phyloP scores from a whole-genome alignment of 2,113 vertebrate genomes.

The Pica pica region DNA sequence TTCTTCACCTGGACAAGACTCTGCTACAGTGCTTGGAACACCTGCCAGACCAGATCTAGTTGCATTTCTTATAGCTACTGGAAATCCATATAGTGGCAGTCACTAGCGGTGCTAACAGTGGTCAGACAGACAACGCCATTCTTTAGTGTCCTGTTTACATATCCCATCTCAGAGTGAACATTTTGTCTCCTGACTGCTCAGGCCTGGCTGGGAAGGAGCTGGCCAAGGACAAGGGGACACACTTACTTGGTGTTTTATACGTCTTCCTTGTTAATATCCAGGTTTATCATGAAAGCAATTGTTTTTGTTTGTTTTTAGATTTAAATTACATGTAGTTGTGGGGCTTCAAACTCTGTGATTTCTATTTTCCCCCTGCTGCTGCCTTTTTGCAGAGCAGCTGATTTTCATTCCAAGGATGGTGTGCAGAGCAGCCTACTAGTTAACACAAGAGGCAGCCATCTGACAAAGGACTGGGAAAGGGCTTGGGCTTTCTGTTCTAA shows the following conservation, averaged over 20 bases:
- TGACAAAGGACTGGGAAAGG: conserved; percentile 25
- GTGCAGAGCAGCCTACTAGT: not conserved
- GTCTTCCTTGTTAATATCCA: not conserved
- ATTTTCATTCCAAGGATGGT: not conserved
- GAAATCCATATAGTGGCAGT: not conserved
- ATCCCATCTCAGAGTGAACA: not conserved
- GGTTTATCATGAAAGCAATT: not conserved
- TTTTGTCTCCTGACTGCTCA: not conserved
- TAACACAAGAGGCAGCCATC: not conserved
- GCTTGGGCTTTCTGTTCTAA: not conserved
- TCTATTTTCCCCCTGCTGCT: not conserved
- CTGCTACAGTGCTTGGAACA: not conserved
- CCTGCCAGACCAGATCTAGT: not conserved
- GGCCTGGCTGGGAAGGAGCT: not conserved
- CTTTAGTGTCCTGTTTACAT: not conserved
- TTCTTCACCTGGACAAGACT: not conserved
- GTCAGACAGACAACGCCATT: not conserved
- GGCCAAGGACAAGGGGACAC: not conserved
- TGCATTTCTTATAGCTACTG: not conserved
- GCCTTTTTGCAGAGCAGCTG: not conserved
- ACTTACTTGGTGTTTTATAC: not conserved
- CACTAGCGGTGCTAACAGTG: not conserved
- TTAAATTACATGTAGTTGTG: not conserved
- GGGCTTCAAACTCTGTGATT: not conserved
- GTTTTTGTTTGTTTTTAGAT: not conserved